A percentile compares a stretch with the other conserved stretches of the same genome.
Evolutionary conservation across 1,140 invertebrate genomes (phyloP).

Genomic region (Neuroterus valhalla): DNA sequence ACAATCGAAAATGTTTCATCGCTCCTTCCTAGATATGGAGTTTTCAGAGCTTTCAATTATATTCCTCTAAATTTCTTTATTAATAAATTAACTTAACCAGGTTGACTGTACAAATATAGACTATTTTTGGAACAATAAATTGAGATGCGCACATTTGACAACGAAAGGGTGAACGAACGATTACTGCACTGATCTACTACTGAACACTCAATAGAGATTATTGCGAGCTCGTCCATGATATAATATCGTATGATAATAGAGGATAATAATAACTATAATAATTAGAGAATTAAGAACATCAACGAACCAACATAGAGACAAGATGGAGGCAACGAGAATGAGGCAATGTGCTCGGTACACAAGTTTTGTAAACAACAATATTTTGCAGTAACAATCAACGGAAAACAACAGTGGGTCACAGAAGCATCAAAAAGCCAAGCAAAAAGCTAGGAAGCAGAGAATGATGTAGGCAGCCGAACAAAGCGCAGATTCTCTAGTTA

Average conservation of each 20-base stretch:
- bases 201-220: slow-evolving; percentile 20
- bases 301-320: slow-evolving; percentile 21
- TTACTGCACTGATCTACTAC: slow-evolving; percentile 22
- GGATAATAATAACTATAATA: slow-evolving; percentile 3
- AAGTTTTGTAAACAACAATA: slow-evolving; percentile 11
- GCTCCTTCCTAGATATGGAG: too few relatives aligned
- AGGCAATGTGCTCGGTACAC: slow-evolving; percentile 2
- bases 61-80: background rate
- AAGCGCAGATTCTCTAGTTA: slow-evolving; percentile 37
- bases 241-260: background rate
- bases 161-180: background rate
- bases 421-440: slow-evolving; percentile 51
- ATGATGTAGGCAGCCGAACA: slow-evolving; percentile 42
- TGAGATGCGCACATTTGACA: slow-evolving; percentile 2
- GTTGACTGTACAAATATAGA: slow-evolving; percentile 8
- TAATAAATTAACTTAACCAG: background rate
- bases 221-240: slow-evolving; percentile 11
- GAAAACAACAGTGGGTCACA: slow-evolving; percentile 37
- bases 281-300: slow-evolving; percentile 4
- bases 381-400: slow-evolving; percentile 23
- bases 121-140: background rate
- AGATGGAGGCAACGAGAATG: slow-evolving; percentile 18
- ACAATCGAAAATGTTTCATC: too few relatives aligned
- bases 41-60: background rate
- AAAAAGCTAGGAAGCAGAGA: slow-evolving; percentile 39